These are phyloP conservation scores for Thecophora atra DNA, from an alignment of 2,888 invertebrate species.

Conservation along the genomic window DNA sequence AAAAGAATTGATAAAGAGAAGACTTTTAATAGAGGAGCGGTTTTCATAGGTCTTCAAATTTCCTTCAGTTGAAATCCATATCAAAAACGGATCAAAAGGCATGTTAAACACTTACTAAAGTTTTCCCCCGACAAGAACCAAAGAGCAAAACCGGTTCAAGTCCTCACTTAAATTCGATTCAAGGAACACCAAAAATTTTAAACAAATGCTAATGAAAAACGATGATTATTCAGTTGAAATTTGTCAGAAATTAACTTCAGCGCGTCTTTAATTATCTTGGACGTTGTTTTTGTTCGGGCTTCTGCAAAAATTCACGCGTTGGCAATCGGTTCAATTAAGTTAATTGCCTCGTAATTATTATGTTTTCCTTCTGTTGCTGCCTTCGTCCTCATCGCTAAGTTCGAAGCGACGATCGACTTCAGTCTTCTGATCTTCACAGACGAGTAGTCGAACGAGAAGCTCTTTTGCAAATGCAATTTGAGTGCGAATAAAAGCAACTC, in stretches of 20 bases:
- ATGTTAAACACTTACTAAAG: too few species aligned
- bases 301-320: conserved; percentile 42
- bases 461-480: too few species aligned
- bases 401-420: not conserved
- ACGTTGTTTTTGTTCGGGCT: not conserved
- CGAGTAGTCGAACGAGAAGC: too few species aligned
- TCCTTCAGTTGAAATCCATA: too few species aligned
- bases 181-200: not conserved
- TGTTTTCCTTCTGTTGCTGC: conserved; percentile 30
- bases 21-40: too few species aligned
- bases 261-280: not conserved
- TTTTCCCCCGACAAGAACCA: not conserved
- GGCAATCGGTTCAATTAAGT: conserved; percentile 62
- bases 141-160: not conserved
- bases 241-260: not conserved
- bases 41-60: too few species aligned
- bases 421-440: too few species aligned
- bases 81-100: too few species aligned
- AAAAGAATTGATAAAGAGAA: too few species aligned
- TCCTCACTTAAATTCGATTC: not conserved
- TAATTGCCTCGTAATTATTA: conserved; percentile 65
- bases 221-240: not conserved
- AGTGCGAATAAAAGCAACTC: too few species aligned
- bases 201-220: not conserved
- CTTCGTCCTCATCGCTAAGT: not conserved